Evolutionary conservation across 2,888 invertebrate species (phyloP), one percentile per base, ranked within the genome.

Genomic region (Drosophila lutescens): DNA sequence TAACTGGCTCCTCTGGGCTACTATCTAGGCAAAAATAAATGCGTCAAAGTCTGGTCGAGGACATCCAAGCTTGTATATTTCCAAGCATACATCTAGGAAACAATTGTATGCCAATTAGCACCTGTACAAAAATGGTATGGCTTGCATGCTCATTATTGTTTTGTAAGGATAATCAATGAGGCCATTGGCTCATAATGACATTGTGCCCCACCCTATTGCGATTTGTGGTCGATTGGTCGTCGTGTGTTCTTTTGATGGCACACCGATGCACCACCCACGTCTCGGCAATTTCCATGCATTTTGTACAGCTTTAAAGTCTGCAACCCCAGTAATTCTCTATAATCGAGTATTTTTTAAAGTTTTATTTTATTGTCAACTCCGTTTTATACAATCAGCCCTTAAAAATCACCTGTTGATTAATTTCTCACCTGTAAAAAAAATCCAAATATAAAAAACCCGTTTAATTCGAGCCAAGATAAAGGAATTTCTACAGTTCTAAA

Each of bases 11-110:
- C 53, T 34, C n/a, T 47, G n/a, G 36, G 23, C 53, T 20, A 13
- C n/a, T 30, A 17, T n/a, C 38, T 32, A 38, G 38, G 56, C 17
- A 15, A 60, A 61, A 50, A 44, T 50, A 34, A 50, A 34, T 44
- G 34, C 30, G 12, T 12, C 17, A 6, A 20, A 12, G 20, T n/a
- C 38, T 17, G n/a, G 36, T 30, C 7, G n/a, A 4, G 5, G 9
- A 26, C 0, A 44, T 23, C 13, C 13, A 46, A 46, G 20, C 23
- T 9, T n/a, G 9, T 26, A 5, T 17, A 1, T 41, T 41, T 17
- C 15, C 2, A 8, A 8, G n/a, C 26, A 26, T 15, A 40, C 15
- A 9, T 41, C 6, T 8, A 15, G 20, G 10, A 6, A 5, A 43
- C 20, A 1, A 38, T 38, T 20, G 12, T 20, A 12, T 20, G 20